Conservation (phyloP, 2,797 vertebrate species). For the Odontamblyopus rebecca region DNA sequence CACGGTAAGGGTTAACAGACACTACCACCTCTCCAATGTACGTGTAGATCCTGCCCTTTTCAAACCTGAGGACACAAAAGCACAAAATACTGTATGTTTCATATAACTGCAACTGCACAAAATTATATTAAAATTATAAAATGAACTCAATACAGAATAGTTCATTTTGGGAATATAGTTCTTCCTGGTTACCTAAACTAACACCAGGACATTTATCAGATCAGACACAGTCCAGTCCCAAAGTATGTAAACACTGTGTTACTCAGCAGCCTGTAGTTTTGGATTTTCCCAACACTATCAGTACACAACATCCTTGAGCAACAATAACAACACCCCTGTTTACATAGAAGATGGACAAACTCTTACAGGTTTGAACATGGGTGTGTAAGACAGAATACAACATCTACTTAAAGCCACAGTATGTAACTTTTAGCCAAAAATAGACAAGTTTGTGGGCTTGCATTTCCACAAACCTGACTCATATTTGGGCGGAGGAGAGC, state of each 20-base stretch:
- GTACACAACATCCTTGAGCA: not conserved
- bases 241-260: slow-evolving; percentile 6
- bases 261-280: not conserved
- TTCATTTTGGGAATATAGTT: not conserved
- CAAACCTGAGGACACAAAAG: slow-evolving; percentile 81
- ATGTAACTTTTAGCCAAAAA: no score
- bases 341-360: not conserved
- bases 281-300: not conserved
- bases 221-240: not conserved
- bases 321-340: not conserved
- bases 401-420: no score
- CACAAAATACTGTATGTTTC: not conserved
- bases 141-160: not conserved
- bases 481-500: no score
- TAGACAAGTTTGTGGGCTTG: no score
- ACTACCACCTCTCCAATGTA: slow-evolving; percentile 98
- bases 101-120: not conserved
- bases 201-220: not conserved
- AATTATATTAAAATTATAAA: no score
- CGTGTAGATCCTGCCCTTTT: slow-evolving; percentile 93
- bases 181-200: not conserved
- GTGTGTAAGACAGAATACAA: not conserved
- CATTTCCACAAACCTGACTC: no score
- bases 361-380: not conserved
- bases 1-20: slow-evolving; percentile 95